Conservation (phyloP, 1,140 invertebrate species). For the Leptinotarsa lineolata region DNA sequence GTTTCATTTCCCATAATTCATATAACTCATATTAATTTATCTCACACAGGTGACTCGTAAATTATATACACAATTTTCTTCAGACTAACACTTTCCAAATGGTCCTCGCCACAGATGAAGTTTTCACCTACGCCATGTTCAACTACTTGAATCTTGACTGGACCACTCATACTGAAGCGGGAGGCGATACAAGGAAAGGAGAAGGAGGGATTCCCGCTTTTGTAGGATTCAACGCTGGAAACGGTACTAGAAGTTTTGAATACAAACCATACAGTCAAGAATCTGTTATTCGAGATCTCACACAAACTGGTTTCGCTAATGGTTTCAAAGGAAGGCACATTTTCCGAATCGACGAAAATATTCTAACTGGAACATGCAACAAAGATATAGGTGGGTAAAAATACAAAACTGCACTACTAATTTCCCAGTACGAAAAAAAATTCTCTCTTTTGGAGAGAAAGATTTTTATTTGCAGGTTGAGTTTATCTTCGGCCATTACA, state of each 20-base stretch:
- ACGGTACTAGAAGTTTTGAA: conserved; percentile 87
- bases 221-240: conserved; percentile 95
- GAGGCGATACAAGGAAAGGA: conserved; percentile 83
- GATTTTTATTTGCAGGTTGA: too few relatives aligned
- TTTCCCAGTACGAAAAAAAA: too few relatives aligned
- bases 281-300: conserved; percentile 80
- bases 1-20: too few relatives aligned
- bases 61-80: conserved; percentile 41
- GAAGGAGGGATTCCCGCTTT: conserved; percentile 86
- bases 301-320: conserved; percentile 83
- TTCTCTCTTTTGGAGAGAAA: too few relatives aligned
- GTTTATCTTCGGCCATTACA: too few relatives aligned
- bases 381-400: conserved; percentile 76
- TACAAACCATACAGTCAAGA: conserved; percentile 89
- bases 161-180: conserved; percentile 89
- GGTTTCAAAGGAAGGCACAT: conserved; percentile 87
- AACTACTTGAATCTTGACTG: conserved; percentile 90
- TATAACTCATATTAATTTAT: too few relatives aligned
- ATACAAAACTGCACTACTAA: too few relatives aligned
- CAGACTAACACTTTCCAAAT: conserved; percentile 95
- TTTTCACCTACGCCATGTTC: conserved; percentile 91
- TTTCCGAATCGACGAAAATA: conserved; percentile 93
- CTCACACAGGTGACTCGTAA: too few relatives aligned
- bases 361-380: conserved; percentile 88
- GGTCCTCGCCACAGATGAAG: conserved; percentile 90